Evolutionary conservation across 2,113 vertebrate genomes (phyloP).

Genomic region (Lepisosteus oculatus): DNA sequence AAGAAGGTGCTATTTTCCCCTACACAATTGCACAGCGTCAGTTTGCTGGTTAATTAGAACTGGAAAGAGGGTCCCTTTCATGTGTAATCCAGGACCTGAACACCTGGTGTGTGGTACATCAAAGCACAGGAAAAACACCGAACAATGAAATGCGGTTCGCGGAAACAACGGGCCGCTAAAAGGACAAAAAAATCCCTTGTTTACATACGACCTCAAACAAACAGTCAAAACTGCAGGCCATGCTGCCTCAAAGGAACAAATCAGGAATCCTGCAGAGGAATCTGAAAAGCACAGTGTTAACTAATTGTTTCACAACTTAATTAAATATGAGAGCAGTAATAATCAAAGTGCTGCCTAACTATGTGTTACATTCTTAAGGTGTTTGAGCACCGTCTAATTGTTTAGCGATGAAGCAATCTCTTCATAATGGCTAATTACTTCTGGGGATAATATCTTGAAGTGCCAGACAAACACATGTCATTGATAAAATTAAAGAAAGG

Average conservation of each 20-base stretch:
- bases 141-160: conserved; percentile 72
- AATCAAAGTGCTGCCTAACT: not conserved
- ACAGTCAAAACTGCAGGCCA: conserved; percentile 22
- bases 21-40: conserved; percentile 25
- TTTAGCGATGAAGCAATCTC: conserved; percentile 1
- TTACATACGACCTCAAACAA: conserved; percentile 71
- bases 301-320: conserved; percentile 77
- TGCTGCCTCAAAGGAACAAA: conserved; percentile 51
- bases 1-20: conserved; percentile 11
- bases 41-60: conserved; percentile 81
- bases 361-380: conserved; percentile 1
- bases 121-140: conserved; percentile 62
- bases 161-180: conserved; percentile 59
- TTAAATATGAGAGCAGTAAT: conserved; percentile 59
- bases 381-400: not conserved
- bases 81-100: conserved; percentile 81
- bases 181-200: conserved; percentile 36
- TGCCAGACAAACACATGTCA: too few species aligned
- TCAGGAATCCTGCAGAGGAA: conserved; percentile 39
- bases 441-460: not conserved
- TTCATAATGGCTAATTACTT: not conserved
- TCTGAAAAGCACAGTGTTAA: conserved; percentile 53
- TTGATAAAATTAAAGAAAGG: too few species aligned
- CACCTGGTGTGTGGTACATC: conserved; percentile 77
- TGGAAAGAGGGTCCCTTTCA: conserved; percentile 73